phyloP scores from a whole-genome alignment of 2,888 invertebrate genomes.

The Ischnura elegans region DNA sequence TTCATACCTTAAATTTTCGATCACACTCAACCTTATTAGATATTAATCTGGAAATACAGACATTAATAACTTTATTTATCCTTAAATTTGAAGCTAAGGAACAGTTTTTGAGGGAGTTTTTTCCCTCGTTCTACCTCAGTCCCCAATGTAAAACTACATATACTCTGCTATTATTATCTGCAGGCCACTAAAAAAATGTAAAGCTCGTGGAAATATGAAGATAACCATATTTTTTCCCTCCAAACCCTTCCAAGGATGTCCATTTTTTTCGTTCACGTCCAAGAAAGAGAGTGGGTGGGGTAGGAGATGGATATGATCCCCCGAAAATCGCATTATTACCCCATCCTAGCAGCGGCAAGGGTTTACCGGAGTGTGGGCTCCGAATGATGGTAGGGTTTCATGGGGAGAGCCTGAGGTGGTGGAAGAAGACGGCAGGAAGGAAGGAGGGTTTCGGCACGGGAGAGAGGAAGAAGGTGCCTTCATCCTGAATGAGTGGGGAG shows the following conservation, averaged over 20 bases:
- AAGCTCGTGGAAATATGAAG: background rate
- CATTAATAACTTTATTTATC: no score
- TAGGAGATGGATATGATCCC: background rate
- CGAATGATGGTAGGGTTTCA: background rate
- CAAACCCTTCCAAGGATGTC: background rate
- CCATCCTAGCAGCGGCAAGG: background rate
- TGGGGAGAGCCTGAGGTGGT: background rate
- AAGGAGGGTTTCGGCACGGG: background rate
- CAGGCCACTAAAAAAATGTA: no score
- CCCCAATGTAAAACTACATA: no score
- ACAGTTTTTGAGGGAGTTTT: no score
- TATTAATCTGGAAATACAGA: no score
- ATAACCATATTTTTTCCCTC: background rate
- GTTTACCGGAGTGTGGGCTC: background rate
- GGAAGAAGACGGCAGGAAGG: background rate
- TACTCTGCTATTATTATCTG: no score
- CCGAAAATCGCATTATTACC: slow-evolving; percentile 6
- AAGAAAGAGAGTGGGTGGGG: background rate
- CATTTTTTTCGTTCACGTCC: background rate
- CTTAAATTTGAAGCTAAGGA: no score
- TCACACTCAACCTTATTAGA: no score
- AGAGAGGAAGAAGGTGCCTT: background rate
- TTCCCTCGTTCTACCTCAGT: no score
- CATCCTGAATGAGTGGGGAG: background rate
- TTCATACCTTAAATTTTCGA: no score